phyloP scores from a whole-genome alignment of 2,113 vertebrate genomes.

The Eulacestoma nigropectus region DNA sequence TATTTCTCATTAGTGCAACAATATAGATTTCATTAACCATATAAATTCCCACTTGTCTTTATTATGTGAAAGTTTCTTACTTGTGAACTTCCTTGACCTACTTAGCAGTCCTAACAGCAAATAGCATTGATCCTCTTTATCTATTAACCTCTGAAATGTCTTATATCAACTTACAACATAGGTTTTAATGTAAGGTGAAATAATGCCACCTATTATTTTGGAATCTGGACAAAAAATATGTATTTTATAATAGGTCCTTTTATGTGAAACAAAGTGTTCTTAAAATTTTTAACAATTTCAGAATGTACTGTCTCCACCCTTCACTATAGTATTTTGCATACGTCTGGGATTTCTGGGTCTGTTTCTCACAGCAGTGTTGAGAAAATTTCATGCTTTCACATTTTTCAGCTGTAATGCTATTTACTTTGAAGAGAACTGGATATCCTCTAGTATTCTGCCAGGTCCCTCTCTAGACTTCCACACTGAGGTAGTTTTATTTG shows the following conservation, averaged over 20 bases:
- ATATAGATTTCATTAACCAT: not conserved
- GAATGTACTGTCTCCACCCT: not conserved
- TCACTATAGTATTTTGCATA: slow-evolving; percentile 19
- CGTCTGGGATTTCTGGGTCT: not conserved
- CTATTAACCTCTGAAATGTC: not conserved
- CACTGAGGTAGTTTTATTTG: slow-evolving; percentile 42
- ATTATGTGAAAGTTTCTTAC: not conserved
- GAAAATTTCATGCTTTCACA: slow-evolving; percentile 55
- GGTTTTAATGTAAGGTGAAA: not conserved
- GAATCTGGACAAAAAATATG: not conserved
- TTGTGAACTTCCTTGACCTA: not conserved
- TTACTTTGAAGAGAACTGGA: slow-evolving; percentile 37
- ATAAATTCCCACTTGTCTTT: not conserved
- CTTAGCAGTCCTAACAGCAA: not conserved
- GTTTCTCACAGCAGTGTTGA: slow-evolving; percentile 26
- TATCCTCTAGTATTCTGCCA: slow-evolving; percentile 25
- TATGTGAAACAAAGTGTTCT: not conserved
- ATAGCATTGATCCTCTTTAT: not conserved
- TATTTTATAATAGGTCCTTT: not conserved
- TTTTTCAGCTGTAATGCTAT: slow-evolving; percentile 49
- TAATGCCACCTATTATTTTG: not conserved
- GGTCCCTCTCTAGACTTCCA: slow-evolving; percentile 17
- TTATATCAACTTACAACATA: not conserved
- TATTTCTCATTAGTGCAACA: not conserved
- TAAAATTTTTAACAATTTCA: not conserved